These are phyloP conservation scores for Cuculus canorus DNA, from an alignment of 2,797 vertebrate genomes.

Conservation along the genomic window DNA sequence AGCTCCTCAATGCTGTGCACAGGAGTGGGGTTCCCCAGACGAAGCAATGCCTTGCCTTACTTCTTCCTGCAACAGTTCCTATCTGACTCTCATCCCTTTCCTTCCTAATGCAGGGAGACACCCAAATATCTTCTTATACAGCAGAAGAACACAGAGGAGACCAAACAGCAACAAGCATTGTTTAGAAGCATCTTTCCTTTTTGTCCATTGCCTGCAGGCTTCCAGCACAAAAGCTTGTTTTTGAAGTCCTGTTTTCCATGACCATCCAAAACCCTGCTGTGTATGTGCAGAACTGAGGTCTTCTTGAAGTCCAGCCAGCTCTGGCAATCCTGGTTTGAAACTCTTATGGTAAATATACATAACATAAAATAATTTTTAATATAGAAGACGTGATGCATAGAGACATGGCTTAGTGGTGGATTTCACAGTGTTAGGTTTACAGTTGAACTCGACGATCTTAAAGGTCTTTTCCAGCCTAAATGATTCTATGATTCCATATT, in stretches of 20 bases:
- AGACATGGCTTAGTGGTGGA: background rate
- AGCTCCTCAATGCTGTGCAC: fast-evolving
- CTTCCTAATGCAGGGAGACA: background rate
- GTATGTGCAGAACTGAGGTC: background rate
- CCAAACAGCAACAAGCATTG: background rate
- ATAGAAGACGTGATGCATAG: background rate
- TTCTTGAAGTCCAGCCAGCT: background rate
- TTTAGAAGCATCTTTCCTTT: background rate
- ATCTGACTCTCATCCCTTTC: background rate
- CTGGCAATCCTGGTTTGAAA: background rate
- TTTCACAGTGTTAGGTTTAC: background rate
- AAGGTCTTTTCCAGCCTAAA: background rate
- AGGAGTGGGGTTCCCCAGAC: background rate
- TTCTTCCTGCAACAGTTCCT: background rate
- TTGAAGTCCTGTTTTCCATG: background rate
- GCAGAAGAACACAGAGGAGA: background rate
- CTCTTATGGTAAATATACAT: background rate
- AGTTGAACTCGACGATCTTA: background rate
- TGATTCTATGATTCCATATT: background rate
- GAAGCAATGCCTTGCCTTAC: background rate
- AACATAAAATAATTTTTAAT: background rate
- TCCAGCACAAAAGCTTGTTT: background rate
- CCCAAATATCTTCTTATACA: fast-evolving
- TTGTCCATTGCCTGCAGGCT: background rate
- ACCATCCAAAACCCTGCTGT: background rate